Base-by-base conservation (phyloP, 2,888 invertebrate species). In the Drosophila limbata region DNA sequence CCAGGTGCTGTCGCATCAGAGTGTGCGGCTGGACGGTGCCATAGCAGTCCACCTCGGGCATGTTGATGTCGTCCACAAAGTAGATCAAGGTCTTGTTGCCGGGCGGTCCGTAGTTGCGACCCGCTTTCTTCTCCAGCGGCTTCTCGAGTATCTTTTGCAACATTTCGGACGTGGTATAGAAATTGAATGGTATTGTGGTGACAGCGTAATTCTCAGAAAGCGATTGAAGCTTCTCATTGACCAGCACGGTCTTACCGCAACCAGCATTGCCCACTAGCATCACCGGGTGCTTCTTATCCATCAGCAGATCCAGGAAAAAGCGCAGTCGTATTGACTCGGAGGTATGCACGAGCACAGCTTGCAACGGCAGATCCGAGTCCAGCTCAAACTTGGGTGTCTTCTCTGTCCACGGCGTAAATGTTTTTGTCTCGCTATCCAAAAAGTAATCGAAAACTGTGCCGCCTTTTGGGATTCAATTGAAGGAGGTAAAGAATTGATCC, bases 21-120 rank as follows among this genome's bases (percentile, higher is more conserved):
- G 98, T 99, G 91, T 99, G 98, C 0, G 99, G 98, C 91, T 98
- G 98, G 0, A 98, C 98, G 0, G 99, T 99, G 9, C 98, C 98
- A 88, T 99, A 99, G 37, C 94, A 91, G 77, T 94, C 94, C 19
- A 97, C 97, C 94, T 98, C 98, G 1, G 99, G 98, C 98, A 99
- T 99, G 91, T 99, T 99, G 96, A 99, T 96, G 89, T 99, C 99
- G 90, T 99, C 99, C 69, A 99, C 96, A 91, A 99, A 99, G 92
- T 98, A 99, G 72, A 99, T 95, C 44, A 99, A 93, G 0, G 96
- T 97, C 93, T 98, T 98, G 88, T 96, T 98, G 13, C 98, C 98
- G 0, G 98, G 98, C 13, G 99, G 99, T 0, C 98, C 99, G 89
- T 96, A 99, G 93, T 98, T 98, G 74, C 98, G 94, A 8, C 97